Base-by-base conservation (phyloP, 2,888 invertebrate genomes). In the Oscheius sp. region DNA sequence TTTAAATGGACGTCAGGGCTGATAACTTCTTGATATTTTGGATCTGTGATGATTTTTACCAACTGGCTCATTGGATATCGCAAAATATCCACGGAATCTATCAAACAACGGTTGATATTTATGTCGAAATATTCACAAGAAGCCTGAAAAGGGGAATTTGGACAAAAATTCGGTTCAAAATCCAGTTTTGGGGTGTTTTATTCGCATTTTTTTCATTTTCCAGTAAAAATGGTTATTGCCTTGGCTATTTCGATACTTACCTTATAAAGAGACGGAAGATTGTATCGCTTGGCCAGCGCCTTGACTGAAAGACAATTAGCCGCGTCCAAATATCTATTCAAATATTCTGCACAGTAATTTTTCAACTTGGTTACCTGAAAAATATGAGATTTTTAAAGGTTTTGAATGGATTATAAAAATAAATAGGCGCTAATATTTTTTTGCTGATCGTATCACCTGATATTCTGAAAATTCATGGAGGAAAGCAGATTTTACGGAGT, bases 251-350 rank as follows among this genome's bases (percentile, higher is more conserved):
- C 43, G 23, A n/a, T 3, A 29, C 56, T 0, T 58, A 91, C 90
- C 88, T 91, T 92, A 52, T 91, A 90, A 71, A 93, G 89, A 76
- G 90, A 90, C 55, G 91, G 91, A 79, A 92, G 88, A 81, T 91
- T 91, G 88, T 91, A 92, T 82, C 91, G 91, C 77, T 91, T 91
- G 1, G 92, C 92, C 82, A 92, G 88, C 80, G 91, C 91, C 86
- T 91, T 91, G 7, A 92, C 92, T 76, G 91, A 91, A 25, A 92
- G 89, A 88, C 92, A 92, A 89, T 92, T 93, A 70, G 91, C 90
- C 56, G 91, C 89, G 87, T 91, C 92, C 78, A 93, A 86, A 88
- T 92, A 92, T 68, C 92, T 90, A 78, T 92, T 91, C 82, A 93
- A 89, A 84, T 92, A 92, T 84, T 92, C 92, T 73, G 92, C 91